These are phyloP conservation scores for Dione vanillae DNA, from an alignment of 2,888 invertebrate species.

Conservation along the genomic window DNA sequence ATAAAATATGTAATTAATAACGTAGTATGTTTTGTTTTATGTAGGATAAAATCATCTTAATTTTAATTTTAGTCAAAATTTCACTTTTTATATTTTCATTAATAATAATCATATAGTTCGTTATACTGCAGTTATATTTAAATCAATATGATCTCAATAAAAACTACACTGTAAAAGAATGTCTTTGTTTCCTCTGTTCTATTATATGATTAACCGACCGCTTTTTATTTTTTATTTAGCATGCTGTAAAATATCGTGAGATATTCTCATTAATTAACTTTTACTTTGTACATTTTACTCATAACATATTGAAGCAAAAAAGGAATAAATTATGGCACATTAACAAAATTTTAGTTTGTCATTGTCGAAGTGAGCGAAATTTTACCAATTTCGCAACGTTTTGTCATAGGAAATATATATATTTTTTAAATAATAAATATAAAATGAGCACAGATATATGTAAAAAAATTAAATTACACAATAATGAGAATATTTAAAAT, in stretches of 20 bases:
- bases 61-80: background rate
- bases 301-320: background rate
- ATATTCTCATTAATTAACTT: conserved; percentile 1
- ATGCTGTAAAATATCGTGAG: background rate
- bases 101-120: background rate
- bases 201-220: conserved; percentile 9
- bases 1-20: background rate
- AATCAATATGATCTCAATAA: conserved; percentile 7
- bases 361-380: background rate
- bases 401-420: background rate
- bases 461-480: background rate
- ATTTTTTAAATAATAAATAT: background rate
- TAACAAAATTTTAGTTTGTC: background rate
- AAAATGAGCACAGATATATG: too few relatives aligned
- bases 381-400: background rate
- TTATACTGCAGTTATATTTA: background rate
- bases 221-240: background rate
- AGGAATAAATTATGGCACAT: background rate
- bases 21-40: background rate
- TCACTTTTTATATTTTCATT: background rate
- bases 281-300: background rate
- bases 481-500: background rate
- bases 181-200: conserved; percentile 7
- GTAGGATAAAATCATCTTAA: background rate
- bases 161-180: conserved; percentile 12